Base-by-base conservation (phyloP, 2,113 vertebrate species). In the Malurus elegans region DNA sequence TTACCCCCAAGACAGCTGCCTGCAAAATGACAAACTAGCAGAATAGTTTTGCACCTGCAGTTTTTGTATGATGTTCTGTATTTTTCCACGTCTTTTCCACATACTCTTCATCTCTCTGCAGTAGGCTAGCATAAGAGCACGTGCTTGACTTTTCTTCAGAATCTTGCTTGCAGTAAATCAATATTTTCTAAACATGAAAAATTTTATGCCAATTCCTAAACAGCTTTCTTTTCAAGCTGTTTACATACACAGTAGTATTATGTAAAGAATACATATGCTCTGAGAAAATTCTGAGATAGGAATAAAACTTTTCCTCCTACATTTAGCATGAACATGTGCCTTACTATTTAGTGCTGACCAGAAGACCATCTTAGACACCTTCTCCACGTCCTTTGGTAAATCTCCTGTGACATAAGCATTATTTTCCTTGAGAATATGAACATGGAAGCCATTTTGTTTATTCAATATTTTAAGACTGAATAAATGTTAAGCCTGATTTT, bases 11-110 rank as follows among this genome's bases (percentile, higher is more conserved):
- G 80, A 69, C 11, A 38, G 13, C 10, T 80, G 7, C 14, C 31
- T 48, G 11, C 17, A 32, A 61, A 70, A 19, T 45, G 5, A 61
- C 19, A 75, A 73, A 65, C 19, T 69, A 57, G 38, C 58, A 29
- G 6, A 69, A 34, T 29, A 58, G 11, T 13, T 92, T 83, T 72
- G 7, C 9, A 45, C 5, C 32, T 50, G 0, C 25, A 12, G 65
- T 58, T 88, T 45, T 29, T 0, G 0, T 32, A 24, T 31, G 9
- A 42, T 11, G 4, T 4, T 79, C 36, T 60, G 8, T 56, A 66
- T 40, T 66, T 73, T 42, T 26, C 20, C 12, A 42, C 5, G 29
- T 4, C n/a, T 66, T 73, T 47, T 26, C 20, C 14, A 42, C 6
- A 32, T 4, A 17, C 36, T 93, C 62, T 78, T 81, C 16, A 23